A percentile compares a stretch with the other conserved stretches of the same genome.
Evolutionary conservation across 2,797 vertebrate genomes (phyloP).

Genomic region (Sebastes matsubarae): DNA sequence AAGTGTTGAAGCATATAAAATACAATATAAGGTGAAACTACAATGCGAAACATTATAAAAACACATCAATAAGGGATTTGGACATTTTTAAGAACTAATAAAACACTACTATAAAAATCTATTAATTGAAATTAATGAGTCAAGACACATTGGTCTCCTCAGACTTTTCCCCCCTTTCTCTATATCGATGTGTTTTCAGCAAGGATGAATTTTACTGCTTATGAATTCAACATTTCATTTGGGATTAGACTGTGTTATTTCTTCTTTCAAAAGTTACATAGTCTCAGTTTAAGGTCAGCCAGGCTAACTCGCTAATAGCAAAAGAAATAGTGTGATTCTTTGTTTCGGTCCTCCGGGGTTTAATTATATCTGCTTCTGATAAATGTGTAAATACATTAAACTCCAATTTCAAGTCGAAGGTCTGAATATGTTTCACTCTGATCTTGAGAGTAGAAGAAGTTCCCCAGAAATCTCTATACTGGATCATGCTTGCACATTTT

Average conservation of each 20-base stretch:
- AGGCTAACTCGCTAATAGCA: background rate
- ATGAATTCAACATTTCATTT: background rate
- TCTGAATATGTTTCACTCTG: background rate
- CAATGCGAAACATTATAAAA: background rate
- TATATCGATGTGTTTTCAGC: background rate
- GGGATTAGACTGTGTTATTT: background rate
- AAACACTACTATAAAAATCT: background rate
- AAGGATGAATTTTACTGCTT: background rate
- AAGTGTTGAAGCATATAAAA: background rate
- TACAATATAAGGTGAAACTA: background rate
- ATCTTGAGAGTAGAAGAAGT: background rate
- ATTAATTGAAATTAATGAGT: background rate
- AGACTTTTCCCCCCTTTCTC: background rate
- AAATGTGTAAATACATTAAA: conserved; percentile 9
- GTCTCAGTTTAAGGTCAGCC: background rate
- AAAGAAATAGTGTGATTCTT: background rate
- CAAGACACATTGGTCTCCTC: background rate
- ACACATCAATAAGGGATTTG: background rate
- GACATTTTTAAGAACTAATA: background rate
- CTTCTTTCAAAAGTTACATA: background rate
- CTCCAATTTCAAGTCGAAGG: background rate
- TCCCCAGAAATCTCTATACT: background rate
- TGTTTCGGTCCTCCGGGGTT: background rate
- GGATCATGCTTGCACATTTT: background rate
- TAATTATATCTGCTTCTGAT: conserved; percentile 14